Base-by-base conservation (phyloP, 2,888 invertebrate genomes). In the Leptopilina myrica region DNA sequence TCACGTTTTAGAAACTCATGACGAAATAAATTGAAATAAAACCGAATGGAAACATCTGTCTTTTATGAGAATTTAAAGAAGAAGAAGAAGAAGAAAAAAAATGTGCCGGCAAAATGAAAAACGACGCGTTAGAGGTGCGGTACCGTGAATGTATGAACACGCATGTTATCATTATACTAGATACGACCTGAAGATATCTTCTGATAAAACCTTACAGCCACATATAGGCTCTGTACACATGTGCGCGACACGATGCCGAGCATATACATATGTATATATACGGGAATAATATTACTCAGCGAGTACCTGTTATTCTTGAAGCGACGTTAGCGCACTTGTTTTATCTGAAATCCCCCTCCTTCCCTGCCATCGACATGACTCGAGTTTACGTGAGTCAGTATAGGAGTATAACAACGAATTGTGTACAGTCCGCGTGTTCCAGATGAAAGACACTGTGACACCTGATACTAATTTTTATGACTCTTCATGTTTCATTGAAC, bases 141-240 rank as follows among this genome's bases (percentile, higher is more conserved):
- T 83, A 83, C 84, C 85, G 84, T 82, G 83, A 85, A 83, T 78
- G 82, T 84, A 83, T 82, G 86, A 85, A 84, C 85, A 82, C 85
- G 81, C 79, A 77, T 84, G 87, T 89, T 89, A 89, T 89, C 89
- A 86, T 43, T 81, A 77, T 83, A 83, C 84, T 83, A 88, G 89
- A 89, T 89, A 89, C 83, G 87, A 83, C 81, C 82, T 53, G 81
- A 85, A 88, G 88, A 89, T 89, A 89, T 88, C 88, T 86, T 84
- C 77, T 83, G 89, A 89, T 89, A 89, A 89, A 84, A 86, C 80
- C 33, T 82, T 26, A 79, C 64, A 76, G 76, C 59, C 73, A 77
- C 75, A 53, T 49, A 53, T 49, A 53, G 26, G 73, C 53, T 56
- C 53, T 73, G 56, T 73, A 49, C 20, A 81, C 67, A 69, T 49